Evolutionary conservation across 53 echinoderm and acorn worm species (phyloP), one percentile per base, ranked within the genome.

Genomic region (Echinarachnius parma): DNA sequence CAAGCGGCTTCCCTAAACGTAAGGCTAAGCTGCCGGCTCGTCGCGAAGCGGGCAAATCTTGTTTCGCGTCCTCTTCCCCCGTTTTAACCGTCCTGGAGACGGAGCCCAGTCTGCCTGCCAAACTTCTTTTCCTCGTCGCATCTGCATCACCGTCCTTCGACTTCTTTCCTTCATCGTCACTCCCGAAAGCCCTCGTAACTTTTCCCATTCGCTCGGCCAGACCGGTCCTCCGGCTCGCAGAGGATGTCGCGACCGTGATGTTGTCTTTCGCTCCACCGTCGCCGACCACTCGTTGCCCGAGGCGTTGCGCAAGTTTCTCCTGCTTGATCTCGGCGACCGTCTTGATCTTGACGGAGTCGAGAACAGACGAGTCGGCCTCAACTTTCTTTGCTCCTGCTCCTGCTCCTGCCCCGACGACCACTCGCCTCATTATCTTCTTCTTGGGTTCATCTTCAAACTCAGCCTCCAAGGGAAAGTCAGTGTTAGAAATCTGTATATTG

Each of bases 241-340:
- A 52, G 9, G 48, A 64, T 9, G 64, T 45, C 0, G 29, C 65
- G n/a, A n/a, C n/a, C n/a, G n/a, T n/a, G n/a, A n/a, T n/a, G 37
- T 45, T 65, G 11, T 46, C 46, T 3, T 46, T 9, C 0, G 19
- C 4, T 19, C 9, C 9, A 46, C 46, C 45, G 16, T 25, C 29
- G 2, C 29, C 14, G 18, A 4, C 65, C 4, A n/a, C 65, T n/a
- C 28, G 50, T 23, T 69, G 31, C 21, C 80, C 86, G 5, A 80
- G 44, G 56, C 78, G 49, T 44, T 74, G 71, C 28, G 53, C 44
- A 20, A 82, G 34, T 48, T 68, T 62, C 49, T 78, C 87, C 21
- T 39, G 47, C 39, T 62, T 78, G 1, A 87, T 78, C 34, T 87
- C 82, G 14, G 62, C 87, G 4, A 87, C 57, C 24, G 34, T 78